These are phyloP conservation scores for Galerucella nymphaeae DNA, from an alignment of 2,888 invertebrate species.

Conservation along the genomic window DNA sequence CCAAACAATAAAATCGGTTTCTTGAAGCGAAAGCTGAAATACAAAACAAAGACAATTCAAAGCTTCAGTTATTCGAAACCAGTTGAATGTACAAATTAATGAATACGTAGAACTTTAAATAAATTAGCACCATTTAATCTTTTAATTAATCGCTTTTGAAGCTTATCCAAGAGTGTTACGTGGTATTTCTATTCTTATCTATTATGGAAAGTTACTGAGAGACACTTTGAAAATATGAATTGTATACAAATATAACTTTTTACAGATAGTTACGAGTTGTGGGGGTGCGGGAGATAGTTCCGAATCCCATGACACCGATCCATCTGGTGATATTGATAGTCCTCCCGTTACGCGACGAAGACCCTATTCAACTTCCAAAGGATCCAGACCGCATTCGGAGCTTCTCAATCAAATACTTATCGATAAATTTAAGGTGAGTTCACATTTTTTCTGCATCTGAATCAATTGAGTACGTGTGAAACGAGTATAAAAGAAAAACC, in stretches of 20 bases:
- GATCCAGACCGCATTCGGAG: conserved; percentile 69
- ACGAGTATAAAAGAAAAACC: too few species aligned
- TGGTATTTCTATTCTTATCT: conserved; percentile 6
- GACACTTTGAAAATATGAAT: not conserved
- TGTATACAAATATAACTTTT: conserved; percentile 35
- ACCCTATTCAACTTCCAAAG: conserved; percentile 57
- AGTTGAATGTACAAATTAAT: not conserved
- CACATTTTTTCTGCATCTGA: too few species aligned
- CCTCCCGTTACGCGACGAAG: conserved; percentile 67
- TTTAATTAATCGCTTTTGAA: conserved; percentile 1
- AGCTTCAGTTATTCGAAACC: not conserved
- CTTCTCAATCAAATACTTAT: conserved; percentile 71
- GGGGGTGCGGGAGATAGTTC: conserved; percentile 68
- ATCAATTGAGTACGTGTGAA: too few species aligned
- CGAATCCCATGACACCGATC: conserved; percentile 71
- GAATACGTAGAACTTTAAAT: not conserved
- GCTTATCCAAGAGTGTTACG: conserved; percentile 15
- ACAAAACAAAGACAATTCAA: not conserved
- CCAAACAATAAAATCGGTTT: not conserved
- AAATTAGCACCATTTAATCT: not conserved
- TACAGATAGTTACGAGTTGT: conserved; percentile 67
- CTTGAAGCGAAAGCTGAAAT: not conserved
- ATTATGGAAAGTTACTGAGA: not conserved
- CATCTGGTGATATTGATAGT: conserved; percentile 67
- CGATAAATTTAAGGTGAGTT: conserved; percentile 70